Conservation (phyloP, 2,888 invertebrate genomes). For the Zaprionus lineosus region DNA sequence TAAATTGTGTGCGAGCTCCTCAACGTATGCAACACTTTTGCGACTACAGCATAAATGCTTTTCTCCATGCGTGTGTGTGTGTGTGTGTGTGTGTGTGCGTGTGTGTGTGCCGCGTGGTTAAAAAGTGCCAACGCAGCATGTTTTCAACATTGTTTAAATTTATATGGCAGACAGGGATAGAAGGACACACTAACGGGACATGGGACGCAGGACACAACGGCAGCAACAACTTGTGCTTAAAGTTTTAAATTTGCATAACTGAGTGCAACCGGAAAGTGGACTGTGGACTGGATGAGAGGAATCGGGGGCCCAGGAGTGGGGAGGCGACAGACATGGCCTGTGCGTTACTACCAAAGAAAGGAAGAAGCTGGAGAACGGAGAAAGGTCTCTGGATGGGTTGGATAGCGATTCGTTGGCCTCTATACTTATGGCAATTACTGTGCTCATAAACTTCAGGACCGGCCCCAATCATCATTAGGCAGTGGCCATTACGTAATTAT, state of each 20-base stretch:
- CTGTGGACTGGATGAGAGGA: constrained; percentile 1
- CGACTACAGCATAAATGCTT: constrained; percentile 71
- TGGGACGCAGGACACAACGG: constrained; percentile 8
- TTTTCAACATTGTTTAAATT: constrained; percentile 77
- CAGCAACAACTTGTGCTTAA: constrained; percentile 66
- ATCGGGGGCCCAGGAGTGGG: background rate
- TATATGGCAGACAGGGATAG: constrained; percentile 61
- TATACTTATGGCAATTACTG: constrained; percentile 66
- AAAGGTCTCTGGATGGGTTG: background rate
- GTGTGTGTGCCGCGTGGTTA: constrained; percentile 66
- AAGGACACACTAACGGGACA: constrained; percentile 19
- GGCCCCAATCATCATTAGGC: constrained; percentile 69
- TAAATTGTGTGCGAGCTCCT: constrained; percentile 65
- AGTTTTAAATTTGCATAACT: constrained; percentile 73
- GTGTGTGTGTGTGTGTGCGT: constrained; percentile 19
- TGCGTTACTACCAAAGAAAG: constrained; percentile 6
- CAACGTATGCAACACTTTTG: constrained; percentile 68
- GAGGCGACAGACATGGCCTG: background rate
- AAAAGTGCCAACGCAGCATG: constrained; percentile 76
- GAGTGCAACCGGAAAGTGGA: constrained; percentile 35
- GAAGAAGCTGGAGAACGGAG: constrained; percentile 11
- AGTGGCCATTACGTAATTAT: constrained; percentile 75
- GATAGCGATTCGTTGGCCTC: constrained; percentile 16
- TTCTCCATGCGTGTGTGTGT: constrained; percentile 26
- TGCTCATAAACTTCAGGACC: constrained; percentile 62